Evolutionary conservation across 2,797 vertebrate species (phyloP).

Genomic region (Tauraco hartlaubi): DNA sequence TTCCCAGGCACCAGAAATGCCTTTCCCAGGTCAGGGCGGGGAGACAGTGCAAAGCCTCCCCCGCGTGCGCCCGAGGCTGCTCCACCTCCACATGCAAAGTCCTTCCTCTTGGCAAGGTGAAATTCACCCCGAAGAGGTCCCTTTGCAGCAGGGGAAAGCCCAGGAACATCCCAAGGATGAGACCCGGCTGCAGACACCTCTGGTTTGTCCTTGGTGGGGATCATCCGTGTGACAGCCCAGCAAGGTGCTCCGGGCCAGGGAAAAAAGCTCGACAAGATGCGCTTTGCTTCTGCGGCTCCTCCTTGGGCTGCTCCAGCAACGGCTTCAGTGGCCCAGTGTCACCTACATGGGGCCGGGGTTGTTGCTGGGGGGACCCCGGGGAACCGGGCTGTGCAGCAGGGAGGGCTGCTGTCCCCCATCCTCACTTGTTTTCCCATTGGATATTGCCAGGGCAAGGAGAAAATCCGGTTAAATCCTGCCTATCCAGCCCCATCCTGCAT

Average conservation of each 20-base stretch:
- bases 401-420: background rate
- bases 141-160: background rate
- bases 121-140: background rate
- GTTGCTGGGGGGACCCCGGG: background rate
- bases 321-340: background rate
- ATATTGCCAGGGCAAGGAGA: background rate
- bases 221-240: background rate
- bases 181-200: background rate
- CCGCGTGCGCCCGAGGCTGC: accelerated
- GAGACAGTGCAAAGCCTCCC: background rate
- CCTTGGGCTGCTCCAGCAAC: background rate
- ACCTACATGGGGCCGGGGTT: accelerated
- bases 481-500: background rate
- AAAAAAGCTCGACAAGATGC: background rate
- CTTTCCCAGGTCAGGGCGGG: background rate
- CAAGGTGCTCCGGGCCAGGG: background rate
- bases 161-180: background rate
- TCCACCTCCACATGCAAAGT: background rate
- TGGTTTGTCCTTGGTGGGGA: background rate
- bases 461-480: background rate
- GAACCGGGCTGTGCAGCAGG: background rate
- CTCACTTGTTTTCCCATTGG: accelerated
- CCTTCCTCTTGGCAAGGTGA: background rate
- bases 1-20: background rate
- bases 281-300: background rate